Conservation (phyloP, 64 coral and sea anemone genomes). For the Actinia equina region DNA sequence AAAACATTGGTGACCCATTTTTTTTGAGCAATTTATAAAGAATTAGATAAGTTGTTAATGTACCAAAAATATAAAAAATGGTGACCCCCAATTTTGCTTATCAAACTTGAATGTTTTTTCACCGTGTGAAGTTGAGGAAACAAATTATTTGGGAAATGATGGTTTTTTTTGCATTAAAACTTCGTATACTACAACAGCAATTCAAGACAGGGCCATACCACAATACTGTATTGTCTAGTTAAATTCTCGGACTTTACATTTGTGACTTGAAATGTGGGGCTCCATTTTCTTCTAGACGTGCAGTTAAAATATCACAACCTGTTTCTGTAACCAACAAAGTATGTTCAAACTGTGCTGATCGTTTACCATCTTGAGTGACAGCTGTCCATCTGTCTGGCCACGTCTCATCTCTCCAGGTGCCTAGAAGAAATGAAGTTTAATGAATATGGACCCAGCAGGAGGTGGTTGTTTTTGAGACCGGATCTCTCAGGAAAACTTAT, state of each 20-base stretch:
- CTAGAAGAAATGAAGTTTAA: constrained; percentile 8
- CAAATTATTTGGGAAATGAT: too few species aligned
- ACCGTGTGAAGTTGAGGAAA: too few species aligned
- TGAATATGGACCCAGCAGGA: too few species aligned
- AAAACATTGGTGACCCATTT: too few species aligned
- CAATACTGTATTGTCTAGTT: neutral
- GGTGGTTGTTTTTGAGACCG: too few species aligned
- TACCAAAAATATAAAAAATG: too few species aligned
- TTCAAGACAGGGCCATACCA: neutral
- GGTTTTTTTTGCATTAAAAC: neutral
- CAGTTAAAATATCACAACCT: constrained; percentile 90
- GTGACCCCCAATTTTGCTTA: too few species aligned
- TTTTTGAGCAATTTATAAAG: too few species aligned
- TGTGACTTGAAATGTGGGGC: constrained; percentile 74
- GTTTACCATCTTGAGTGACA: constrained; percentile 89
- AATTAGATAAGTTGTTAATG: too few species aligned
- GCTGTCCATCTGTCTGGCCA: constrained; percentile 98
- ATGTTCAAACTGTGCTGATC: constrained; percentile 98
- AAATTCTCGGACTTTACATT: constrained; percentile 22
- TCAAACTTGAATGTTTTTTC: too few species aligned
- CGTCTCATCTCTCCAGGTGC: constrained; percentile 90
- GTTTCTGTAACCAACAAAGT: constrained; percentile 86
- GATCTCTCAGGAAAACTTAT: too few species aligned
- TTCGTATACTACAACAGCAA: neutral
- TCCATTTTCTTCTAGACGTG: constrained; percentile 73